Evolutionary conservation across 2,113 vertebrate genomes (phyloP).

Genomic region (Lophochroa leadbeateri): DNA sequence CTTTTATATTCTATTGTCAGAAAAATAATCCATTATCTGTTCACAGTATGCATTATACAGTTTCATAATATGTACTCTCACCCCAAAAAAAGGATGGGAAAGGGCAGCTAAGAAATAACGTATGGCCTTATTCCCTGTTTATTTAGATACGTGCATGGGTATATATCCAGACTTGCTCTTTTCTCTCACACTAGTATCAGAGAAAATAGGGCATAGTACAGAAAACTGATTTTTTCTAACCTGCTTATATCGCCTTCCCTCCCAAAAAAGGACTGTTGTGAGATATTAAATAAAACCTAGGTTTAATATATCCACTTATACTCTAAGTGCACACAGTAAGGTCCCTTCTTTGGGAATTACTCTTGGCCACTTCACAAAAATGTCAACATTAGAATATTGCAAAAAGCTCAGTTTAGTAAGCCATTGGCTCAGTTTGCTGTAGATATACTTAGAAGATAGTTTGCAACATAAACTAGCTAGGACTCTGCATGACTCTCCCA

Average conservation of each 20-base stretch:
- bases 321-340: not conserved
- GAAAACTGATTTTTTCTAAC: not conserved
- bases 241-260: not conserved
- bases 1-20: not conserved
- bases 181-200: not conserved
- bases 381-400: not conserved
- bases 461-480: not conserved
- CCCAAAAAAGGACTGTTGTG: not conserved
- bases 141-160: not conserved
- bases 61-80: not conserved
- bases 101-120: not conserved
- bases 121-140: not conserved
- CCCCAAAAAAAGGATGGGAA: not conserved
- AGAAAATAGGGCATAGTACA: not conserved
- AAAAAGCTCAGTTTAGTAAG: not conserved
- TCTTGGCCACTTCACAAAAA: not conserved
- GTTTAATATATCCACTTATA: not conserved
- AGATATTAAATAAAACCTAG: not conserved
- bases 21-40: constrained; percentile 1
- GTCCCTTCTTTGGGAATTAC: not conserved
- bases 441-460: not conserved
- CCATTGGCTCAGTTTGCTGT: not conserved
- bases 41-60: not conserved
- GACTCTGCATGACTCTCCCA: not conserved
- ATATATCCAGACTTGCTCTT: not conserved